Evolutionary conservation across 2,113 vertebrate species (phyloP), one percentile per base, ranked within the genome.

Genomic region (Cygnus buccinator): DNA sequence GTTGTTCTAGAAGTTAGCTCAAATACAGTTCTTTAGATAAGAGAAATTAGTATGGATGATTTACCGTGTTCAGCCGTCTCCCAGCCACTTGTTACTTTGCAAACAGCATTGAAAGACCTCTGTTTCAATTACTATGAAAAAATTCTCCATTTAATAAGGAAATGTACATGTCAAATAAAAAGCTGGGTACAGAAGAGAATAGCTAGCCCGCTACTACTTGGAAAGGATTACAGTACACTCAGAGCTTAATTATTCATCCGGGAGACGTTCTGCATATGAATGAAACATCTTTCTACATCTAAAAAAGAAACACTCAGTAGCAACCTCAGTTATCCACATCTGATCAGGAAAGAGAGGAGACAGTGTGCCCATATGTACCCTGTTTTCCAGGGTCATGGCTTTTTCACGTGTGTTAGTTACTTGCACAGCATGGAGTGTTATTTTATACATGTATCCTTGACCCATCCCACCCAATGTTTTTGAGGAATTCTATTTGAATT

Each of bases 1-100:
- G 87, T 90, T 93, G 67, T 71, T 91, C 55, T 59, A 55, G 52
- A 87, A 7, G 1, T 72, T 41, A 55, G 67, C 74, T 89, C 52
- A 37, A 91, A 87, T 68, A 52, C 37, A 90, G 61, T 57, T 90
- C 80, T 63, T 81, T 33, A 84, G 46, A 37, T 61, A 87, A 77
- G 57, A 87, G 87, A 94, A 94, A 95, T 91, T 87, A 96, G 57
- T 87, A 94, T 79, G 87, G 89, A 82, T 72, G 80, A 78, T 77
- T 93, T 86, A 67, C 63, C n/a, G 81, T 84, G 86, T 97, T 78
- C 57, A 94, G 55, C 67, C 1, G 1, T 82, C 87, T 94, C 70
- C 70, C 77, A 65, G 61, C 35, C 86, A 93, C 83, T 68, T 2
- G 19, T 8, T 74, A 33, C 89, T 94, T 78, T 84, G 76, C 87